phyloP scores from a whole-genome alignment of 2,888 invertebrate genomes.

The Agonum fuliginosum region DNA sequence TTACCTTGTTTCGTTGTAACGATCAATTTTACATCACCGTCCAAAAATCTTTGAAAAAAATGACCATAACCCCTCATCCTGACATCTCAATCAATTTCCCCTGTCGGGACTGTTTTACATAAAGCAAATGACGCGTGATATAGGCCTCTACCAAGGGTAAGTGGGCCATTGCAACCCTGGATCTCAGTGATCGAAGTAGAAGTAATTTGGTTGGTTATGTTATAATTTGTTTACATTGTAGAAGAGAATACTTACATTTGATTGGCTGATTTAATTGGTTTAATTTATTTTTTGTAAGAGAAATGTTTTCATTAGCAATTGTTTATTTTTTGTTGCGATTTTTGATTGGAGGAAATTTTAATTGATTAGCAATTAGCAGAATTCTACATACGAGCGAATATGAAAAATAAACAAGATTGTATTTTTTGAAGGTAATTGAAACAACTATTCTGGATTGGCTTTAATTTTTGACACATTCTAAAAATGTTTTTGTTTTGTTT shows the following conservation, averaged over 20 bases:
- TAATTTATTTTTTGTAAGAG: background rate
- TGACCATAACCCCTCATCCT: constrained; percentile 26
- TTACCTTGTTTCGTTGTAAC: too few species aligned
- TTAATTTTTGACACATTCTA: background rate
- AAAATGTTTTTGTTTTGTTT: too few species aligned
- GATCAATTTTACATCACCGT: constrained; percentile 31
- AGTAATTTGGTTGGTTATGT: constrained; percentile 4
- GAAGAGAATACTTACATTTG: constrained; percentile 28
- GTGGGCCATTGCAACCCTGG: constrained; percentile 33
- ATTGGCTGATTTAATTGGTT: background rate
- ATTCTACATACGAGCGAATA: background rate
- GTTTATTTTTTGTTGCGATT: constrained; percentile 7
- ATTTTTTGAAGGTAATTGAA: background rate
- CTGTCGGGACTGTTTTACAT: constrained; percentile 48
- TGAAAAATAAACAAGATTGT: background rate
- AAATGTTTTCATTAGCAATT: constrained; percentile 32
- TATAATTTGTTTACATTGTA: constrained; percentile 21
- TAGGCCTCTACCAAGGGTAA: background rate
- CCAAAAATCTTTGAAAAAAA: constrained; percentile 19
- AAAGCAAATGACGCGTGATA: constrained; percentile 47
- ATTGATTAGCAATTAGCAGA: constrained; percentile 9
- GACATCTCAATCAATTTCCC: constrained; percentile 49
- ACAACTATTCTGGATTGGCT: too few species aligned
- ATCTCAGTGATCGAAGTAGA: background rate
- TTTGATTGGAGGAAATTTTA: constrained; percentile 20